Evolutionary conservation across 1,140 invertebrate species (phyloP), one percentile per base, ranked within the genome.

Genomic region (Zaprionus nigranus): DNA sequence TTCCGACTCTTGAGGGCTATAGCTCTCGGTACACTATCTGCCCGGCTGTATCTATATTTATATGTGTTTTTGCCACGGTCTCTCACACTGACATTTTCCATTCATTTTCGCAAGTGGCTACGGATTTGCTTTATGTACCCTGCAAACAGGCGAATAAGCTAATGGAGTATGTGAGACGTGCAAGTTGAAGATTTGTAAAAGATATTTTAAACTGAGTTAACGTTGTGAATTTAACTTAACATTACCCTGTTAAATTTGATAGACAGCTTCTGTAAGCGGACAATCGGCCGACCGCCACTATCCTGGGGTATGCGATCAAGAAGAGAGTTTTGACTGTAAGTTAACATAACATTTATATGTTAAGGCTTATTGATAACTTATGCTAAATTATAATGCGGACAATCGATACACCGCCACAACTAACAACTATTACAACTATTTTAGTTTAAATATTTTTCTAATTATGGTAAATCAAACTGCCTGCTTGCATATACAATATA

Each of bases 51-150:
- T 71, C 68, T 72, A 76, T 72, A 65, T 71, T 72, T 76, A 72
- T 72, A 69, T 72, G 68, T 64, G 28, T 61, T 36, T 54, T 61
- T 61, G 60, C 68, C 60, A 56, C 81, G 65, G 69, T 69, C 67
- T 79, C 54, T 66, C 66, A 63, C 80, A 74, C 77, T 59, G 59
- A 81, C 78, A 79, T 79, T 88, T 79, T 85, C 85, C 81, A 85
- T 88, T 88, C 85, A 90, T 88, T 87, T 87, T 88, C 78, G 69
- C 83, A 87, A 88, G 83, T 87, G 83, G 84, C 83, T 83, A 26
- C 69, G 73, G 78, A 78, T 81, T 83, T 82, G 70, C 83, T 87
- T 80, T 83, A 81, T 78, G 78, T 63, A 75, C 72, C 53, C 59
- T 63, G 24, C 17, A 26, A 4, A 5, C 30, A 40, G 36, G 12